Percentiles rank a stretch among this genome's conserved stretches.
Conservation (phyloP, 2,888 invertebrate genomes). For the Volucella bombylans region DNA sequence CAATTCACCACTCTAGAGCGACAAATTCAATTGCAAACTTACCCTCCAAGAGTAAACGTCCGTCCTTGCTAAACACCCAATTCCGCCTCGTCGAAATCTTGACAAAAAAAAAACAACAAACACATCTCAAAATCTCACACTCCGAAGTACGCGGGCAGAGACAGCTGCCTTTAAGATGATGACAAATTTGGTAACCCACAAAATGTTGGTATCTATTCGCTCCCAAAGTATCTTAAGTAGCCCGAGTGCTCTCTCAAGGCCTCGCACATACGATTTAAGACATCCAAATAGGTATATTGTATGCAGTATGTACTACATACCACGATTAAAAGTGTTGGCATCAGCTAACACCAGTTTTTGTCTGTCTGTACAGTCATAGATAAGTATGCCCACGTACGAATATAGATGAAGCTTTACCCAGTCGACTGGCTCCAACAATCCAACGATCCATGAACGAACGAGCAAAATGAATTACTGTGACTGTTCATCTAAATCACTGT, state of each 20-base stretch:
- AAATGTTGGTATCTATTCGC: slow-evolving; percentile 51
- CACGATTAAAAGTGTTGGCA: slow-evolving; percentile 45
- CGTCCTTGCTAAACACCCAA: slow-evolving; percentile 69
- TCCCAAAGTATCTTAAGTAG: slow-evolving; percentile 47
- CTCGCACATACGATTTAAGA: slow-evolving; percentile 51
- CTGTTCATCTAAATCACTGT: slow-evolving; percentile 65
- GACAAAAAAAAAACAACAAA: slow-evolving; percentile 5
- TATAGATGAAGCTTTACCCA: slow-evolving; percentile 25
- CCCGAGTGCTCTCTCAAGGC: slow-evolving; percentile 37
- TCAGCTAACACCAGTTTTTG: slow-evolving; percentile 34
- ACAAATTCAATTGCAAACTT: slow-evolving; percentile 43
- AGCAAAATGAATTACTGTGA: slow-evolving; percentile 62
- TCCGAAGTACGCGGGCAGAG: background rate
- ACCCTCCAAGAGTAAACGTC: slow-evolving; percentile 53
- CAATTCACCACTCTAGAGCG: slow-evolving; percentile 28
- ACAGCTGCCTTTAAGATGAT: background rate
- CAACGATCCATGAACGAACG: too few species aligned
- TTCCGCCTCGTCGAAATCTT: slow-evolving; percentile 45
- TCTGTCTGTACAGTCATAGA: slow-evolving; percentile 35
- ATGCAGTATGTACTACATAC: background rate
- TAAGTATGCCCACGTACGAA: slow-evolving; percentile 41
- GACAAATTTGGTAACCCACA: slow-evolving; percentile 68
- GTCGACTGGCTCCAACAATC: slow-evolving; percentile 24
- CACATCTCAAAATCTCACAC: background rate
- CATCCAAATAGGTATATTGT: slow-evolving; percentile 10